These are phyloP conservation scores for Leiothrix lutea DNA, from an alignment of 2,113 vertebrate genomes.

Conservation along the genomic window DNA sequence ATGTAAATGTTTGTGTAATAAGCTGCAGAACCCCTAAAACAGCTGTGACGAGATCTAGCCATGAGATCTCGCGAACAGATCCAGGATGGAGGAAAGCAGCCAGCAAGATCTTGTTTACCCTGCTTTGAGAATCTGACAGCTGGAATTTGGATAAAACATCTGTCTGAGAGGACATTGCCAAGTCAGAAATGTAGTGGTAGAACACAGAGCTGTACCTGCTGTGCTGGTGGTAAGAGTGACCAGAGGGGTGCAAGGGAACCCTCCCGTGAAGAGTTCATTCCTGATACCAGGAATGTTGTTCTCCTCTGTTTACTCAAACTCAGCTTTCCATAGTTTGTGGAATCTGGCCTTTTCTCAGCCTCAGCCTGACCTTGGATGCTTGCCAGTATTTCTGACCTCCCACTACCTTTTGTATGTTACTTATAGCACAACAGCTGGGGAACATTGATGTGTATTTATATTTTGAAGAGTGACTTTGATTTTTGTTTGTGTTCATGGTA, in stretches of 20 bases:
- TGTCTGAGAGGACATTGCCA: background rate
- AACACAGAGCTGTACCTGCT: background rate
- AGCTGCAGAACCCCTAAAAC: background rate
- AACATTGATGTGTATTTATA: background rate
- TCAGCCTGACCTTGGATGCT: background rate
- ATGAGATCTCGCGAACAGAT: background rate
- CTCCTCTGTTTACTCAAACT: background rate
- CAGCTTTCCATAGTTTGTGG: background rate
- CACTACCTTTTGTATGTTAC: background rate
- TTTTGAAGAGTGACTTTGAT: background rate
- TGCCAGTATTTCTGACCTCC: background rate
- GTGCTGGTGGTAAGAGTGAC: background rate
- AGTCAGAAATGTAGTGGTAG: background rate
- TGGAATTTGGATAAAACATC: slow-evolving; percentile 5
- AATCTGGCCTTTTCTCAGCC: background rate
- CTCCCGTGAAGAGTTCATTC: background rate
- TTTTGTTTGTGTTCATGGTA: background rate
- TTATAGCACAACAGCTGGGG: background rate
- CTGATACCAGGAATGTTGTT: background rate
- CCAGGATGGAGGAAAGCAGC: background rate
- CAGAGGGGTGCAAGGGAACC: background rate
- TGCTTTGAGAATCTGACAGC: background rate
- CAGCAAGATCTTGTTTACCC: background rate
- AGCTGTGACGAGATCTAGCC: slow-evolving; percentile 3
- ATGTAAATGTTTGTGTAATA: slow-evolving; percentile 4